Evolutionary conservation across 1,140 invertebrate species (phyloP).

Genomic region (Delia radicum): DNA sequence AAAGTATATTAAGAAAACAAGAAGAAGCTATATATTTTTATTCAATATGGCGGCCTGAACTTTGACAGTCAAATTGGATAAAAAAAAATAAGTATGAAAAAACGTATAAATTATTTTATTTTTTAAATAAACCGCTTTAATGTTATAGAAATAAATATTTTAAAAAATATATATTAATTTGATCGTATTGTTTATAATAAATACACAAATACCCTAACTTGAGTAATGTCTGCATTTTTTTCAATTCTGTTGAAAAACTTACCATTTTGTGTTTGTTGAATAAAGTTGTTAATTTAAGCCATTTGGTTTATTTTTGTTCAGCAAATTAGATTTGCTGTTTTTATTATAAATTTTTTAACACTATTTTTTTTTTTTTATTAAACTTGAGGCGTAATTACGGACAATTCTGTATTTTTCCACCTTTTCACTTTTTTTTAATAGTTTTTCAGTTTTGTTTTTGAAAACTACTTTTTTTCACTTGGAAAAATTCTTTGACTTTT

Average conservation of each 20-base stretch:
- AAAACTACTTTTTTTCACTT: background rate
- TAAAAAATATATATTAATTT: too few species aligned
- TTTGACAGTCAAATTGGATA: conserved; percentile 17
- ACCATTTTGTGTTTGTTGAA: conserved; percentile 10
- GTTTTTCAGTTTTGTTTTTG: conserved; percentile 11
- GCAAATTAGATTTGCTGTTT: conserved; percentile 16
- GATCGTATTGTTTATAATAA: too few species aligned
- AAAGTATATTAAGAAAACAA: background rate
- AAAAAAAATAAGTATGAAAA: background rate
- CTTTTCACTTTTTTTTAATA: conserved; percentile 2
- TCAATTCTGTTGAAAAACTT: background rate
- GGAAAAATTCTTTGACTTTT: conserved; percentile 1
- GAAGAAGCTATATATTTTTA: conserved; percentile 13
- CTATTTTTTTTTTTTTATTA: conserved; percentile 4
- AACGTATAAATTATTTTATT: background rate
- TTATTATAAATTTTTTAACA: background rate
- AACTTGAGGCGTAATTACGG: conserved; percentile 15
- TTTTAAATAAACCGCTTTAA: too few species aligned
- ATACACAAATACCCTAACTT: too few species aligned
- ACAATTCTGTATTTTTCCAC: background rate
- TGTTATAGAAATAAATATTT: background rate
- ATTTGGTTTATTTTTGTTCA: conserved; percentile 10
- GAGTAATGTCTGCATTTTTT: too few species aligned
- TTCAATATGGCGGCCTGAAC: conserved; percentile 21
- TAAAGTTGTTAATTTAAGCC: conserved; percentile 10